A percentile compares a stretch with the other conserved stretches of the same genome.
Conservation (phyloP, 2,888 invertebrate species). For the Bedellia somnulentella region DNA sequence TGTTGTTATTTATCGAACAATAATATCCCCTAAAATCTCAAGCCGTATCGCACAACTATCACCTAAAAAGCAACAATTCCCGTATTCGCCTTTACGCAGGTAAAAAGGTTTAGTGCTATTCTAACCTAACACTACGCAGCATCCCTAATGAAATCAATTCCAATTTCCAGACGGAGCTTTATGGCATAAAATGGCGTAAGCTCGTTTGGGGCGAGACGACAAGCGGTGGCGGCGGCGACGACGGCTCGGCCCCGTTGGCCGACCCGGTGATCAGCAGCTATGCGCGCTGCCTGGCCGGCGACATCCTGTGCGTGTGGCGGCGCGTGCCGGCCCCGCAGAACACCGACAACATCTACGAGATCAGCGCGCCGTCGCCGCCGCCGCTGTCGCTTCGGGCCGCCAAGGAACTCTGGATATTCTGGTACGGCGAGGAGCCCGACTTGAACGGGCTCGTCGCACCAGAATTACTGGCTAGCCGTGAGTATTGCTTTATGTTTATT, state of each 20-base stretch:
- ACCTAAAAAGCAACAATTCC: no score
- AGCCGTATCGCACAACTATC: no score
- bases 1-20: no score
- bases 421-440: conserved; percentile 98
- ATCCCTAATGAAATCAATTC: no score
- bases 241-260: conserved; percentile 71
- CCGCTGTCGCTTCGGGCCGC: conserved; percentile 82
- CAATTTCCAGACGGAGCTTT: conserved; percentile 95
- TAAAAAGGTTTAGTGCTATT: no score
- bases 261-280: conserved; percentile 91
- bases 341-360: conserved; percentile 42
- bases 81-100: no score
- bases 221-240: conserved; percentile 44
- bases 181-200: conserved; percentile 99
- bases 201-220: conserved; percentile 78
- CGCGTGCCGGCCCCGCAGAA: conserved; percentile 69
- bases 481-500: conserved; percentile 37
- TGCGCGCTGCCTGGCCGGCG: conserved; percentile 88
- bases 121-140: no score
- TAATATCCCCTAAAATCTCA: no score
- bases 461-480: conserved; percentile 84
- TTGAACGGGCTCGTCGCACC: conserved; percentile 80
- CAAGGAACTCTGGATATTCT: conserved; percentile 99
- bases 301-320: conserved; percentile 98
- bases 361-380: conserved; percentile 60